Base-by-base conservation (phyloP, 2,888 invertebrate species). In the Thumatha senex region DNA sequence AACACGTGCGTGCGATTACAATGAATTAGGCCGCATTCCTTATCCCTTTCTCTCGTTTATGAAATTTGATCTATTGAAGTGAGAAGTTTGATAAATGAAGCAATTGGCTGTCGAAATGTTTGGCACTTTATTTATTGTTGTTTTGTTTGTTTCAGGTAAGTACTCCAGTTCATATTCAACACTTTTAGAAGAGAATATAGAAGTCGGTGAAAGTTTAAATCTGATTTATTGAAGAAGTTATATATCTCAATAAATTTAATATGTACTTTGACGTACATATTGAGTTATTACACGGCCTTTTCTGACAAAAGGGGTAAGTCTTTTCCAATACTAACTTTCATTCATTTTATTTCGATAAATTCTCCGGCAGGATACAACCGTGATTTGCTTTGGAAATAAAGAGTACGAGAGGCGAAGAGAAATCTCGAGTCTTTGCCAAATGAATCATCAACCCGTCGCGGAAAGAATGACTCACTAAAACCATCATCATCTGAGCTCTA, bases 101-200 rank as follows among this genome's bases (percentile, higher is more conserved):
- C 66, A 66, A 69, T 62, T 64, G 51, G 40, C 55, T 62, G 64
- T 61, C 61, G 62, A 61, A 63, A 61, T 65, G 63, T 63, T 60
- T 54, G 58, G 54, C 33, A 44, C 56, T 58, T 66, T 68, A 71
- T 63, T 71, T 63, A 74, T 55, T 54, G 44, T 56, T 76, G 66
- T 74, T 78, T 76, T 84, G 2, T 75, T 84, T 84, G 80, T 89
- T 88, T 75, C 84, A 89, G 89, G 89, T 89, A 83, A 86, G 88
- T 86, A 68, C 58, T 50, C 40, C 31, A 46, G 46, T 18, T 24
- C 56, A 15, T 34, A 39, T 52, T 67, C 51, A 54, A 53, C 48
- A 48, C 49, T 11, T 48, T 54, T 18, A n/a, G 38, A 45, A 29
- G 30, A 31, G 10, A 34, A 34, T 10, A 14, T 15, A 29, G 31